These are phyloP conservation scores for Belonocnema kinseyi DNA, from an alignment of 1,140 invertebrate species.

Conservation along the genomic window DNA sequence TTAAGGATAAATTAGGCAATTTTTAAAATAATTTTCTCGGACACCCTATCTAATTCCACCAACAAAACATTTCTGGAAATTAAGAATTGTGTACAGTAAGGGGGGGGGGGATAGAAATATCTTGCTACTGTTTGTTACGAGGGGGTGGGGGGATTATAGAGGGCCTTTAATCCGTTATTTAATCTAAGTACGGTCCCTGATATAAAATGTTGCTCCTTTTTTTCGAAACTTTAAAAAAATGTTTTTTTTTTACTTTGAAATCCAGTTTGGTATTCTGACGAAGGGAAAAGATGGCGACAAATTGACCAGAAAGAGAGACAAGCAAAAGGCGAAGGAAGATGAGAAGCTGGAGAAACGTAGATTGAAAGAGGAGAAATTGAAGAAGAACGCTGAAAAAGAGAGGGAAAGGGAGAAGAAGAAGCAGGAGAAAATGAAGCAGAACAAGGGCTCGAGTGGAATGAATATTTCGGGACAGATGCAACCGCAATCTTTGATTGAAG, in stretches of 20 bases:
- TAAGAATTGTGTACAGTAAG: too few relatives aligned
- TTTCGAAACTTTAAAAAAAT: conserved; percentile 27
- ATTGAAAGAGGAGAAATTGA: conserved; percentile 84
- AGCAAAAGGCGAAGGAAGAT: conserved; percentile 86
- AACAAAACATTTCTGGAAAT: too few relatives aligned
- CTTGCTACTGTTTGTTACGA: too few relatives aligned
- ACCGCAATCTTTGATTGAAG: conserved; percentile 76
- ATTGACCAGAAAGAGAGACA: conserved; percentile 81
- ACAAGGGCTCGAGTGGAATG: conserved; percentile 68
- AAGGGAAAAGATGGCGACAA: conserved; percentile 83
- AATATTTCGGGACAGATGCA: conserved; percentile 74
- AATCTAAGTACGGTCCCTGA: too few relatives aligned
- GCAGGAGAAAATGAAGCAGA: conserved; percentile 80
- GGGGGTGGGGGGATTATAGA: too few relatives aligned
- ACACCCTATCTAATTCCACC: too few relatives aligned
- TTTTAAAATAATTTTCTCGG: too few relatives aligned
- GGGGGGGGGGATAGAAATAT: too few relatives aligned
- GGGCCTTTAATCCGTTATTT: too few relatives aligned
- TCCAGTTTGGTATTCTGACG: conserved; percentile 78
- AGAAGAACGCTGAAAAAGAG: conserved; percentile 83
- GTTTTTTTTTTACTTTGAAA: background rate
- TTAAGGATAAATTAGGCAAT: too few relatives aligned
- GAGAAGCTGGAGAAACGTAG: conserved; percentile 85
- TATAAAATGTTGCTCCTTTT: background rate
- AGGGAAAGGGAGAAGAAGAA: conserved; percentile 86